Evolutionary conservation across 2,113 vertebrate genomes (phyloP).

Genomic region (Sinocyclocheilus anophthalmus): DNA sequence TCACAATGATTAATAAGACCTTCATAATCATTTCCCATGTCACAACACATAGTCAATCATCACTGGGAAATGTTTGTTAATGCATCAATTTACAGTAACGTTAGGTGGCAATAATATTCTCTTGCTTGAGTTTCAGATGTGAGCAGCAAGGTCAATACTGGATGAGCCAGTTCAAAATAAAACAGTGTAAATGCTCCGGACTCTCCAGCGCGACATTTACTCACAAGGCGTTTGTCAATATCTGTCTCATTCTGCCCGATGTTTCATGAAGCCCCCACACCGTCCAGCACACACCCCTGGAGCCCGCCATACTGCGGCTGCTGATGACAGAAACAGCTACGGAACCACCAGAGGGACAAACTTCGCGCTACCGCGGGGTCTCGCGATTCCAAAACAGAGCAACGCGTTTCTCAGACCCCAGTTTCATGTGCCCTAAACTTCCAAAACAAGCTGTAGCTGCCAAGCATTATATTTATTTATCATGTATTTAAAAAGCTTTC

Average conservation of each 20-base stretch:
- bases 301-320: slow-evolving; percentile 66
- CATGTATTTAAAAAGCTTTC: background rate
- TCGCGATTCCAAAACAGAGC: background rate
- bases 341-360: slow-evolving; percentile 34
- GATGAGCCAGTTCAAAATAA: background rate
- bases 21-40: no score
- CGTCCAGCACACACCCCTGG: slow-evolving; percentile 45
- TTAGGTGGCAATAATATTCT: no score
- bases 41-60: no score
- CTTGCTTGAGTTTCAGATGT: no score
- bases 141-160: background rate
- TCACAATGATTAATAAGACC: no score
- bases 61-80: background rate
- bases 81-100: background rate
- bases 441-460: no score
- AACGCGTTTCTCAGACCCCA: background rate
- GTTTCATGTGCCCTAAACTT: no score
- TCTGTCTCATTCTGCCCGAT: slow-evolving; percentile 65
- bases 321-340: slow-evolving; percentile 14
- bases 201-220: slow-evolving; percentile 13
- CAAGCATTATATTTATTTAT: background rate
- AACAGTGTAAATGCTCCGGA: background rate
- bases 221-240: slow-evolving; percentile 72
- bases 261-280: slow-evolving; percentile 60
- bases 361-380: background rate